phyloP scores from a whole-genome alignment of 2,888 invertebrate genomes.

The Cartodere bifasciata region DNA sequence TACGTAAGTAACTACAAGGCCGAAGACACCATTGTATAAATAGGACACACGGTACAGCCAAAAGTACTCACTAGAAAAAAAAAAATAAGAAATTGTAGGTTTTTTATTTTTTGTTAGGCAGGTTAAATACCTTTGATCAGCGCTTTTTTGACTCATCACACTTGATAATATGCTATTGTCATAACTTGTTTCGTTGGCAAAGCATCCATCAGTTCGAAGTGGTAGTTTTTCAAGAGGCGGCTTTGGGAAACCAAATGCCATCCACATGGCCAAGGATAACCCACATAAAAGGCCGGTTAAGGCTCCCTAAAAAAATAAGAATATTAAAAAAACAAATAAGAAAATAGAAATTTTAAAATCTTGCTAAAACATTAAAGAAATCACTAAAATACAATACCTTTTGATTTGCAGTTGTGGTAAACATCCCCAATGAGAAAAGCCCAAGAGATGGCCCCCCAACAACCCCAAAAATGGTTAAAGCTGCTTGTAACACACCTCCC shows the following conservation, averaged over 20 bases:
- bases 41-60: conserved; percentile 62
- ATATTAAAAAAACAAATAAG: conserved; percentile 9
- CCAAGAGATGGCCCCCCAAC: conserved; percentile 80
- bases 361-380: no score
- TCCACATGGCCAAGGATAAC: conserved; percentile 61
- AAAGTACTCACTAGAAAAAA: conserved; percentile 36
- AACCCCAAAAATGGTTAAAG: conserved; percentile 75
- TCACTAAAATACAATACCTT: no score
- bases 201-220: conserved; percentile 46
- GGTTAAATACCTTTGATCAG: no score
- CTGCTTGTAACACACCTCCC: conserved; percentile 78
- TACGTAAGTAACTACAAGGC: conserved; percentile 37
- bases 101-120: no score
- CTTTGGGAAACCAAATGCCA: conserved; percentile 72
- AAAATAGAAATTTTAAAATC: conserved; percentile 2
- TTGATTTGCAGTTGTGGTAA: conserved; percentile 59
- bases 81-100: no score
- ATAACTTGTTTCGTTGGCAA: conserved; percentile 10
- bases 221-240: conserved; percentile 45
- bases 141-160: background rate
- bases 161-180: no score
- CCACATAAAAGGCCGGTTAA: conserved; percentile 51
- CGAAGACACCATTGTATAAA: conserved; percentile 54
- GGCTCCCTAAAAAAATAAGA: conserved; percentile 45
- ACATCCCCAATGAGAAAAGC: conserved; percentile 77